Evolutionary conservation across 2,888 invertebrate species (phyloP).

Genomic region (Apodemia zela): DNA sequence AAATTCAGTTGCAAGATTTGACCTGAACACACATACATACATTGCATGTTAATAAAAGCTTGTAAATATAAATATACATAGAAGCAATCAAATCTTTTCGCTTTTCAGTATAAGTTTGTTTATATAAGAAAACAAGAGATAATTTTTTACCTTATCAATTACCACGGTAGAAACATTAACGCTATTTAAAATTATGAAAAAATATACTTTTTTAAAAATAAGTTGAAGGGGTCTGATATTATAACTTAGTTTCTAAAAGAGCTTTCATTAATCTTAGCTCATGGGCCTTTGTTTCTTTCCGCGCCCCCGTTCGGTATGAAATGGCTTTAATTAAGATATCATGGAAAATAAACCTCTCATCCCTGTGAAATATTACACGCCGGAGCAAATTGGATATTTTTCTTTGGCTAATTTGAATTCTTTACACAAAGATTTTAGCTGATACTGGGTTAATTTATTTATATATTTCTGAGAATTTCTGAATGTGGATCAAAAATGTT

Average conservation of each 20-base stretch:
- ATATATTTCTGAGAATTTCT: background rate
- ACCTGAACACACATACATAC: too few relatives aligned
- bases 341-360: conserved; percentile 66
- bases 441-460: conserved; percentile 25
- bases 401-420: conserved; percentile 27
- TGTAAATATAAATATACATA: too few relatives aligned
- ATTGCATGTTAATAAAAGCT: too few relatives aligned
- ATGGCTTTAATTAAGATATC: conserved; percentile 71
- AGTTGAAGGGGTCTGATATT: conserved; percentile 41
- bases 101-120: too few relatives aligned
- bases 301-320: conserved; percentile 51
- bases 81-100: too few relatives aligned
- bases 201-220: conserved; percentile 1
- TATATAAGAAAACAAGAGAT: too few relatives aligned
- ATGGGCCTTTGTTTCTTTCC: conserved; percentile 58
- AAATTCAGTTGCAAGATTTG: too few relatives aligned
- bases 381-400: conserved; percentile 49
- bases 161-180: too few relatives aligned
- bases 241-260: conserved; percentile 62
- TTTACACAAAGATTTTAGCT: conserved; percentile 16
- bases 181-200: too few relatives aligned
- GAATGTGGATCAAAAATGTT: too few relatives aligned
- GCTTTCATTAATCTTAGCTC: conserved; percentile 69
- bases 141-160: too few relatives aligned
- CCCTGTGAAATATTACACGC: conserved; percentile 55